A percentile compares a stretch with the other conserved stretches of the same genome.
These are phyloP conservation scores for Orthosia gracilis DNA, from an alignment of 2,888 invertebrate genomes.

Conservation along the genomic window DNA sequence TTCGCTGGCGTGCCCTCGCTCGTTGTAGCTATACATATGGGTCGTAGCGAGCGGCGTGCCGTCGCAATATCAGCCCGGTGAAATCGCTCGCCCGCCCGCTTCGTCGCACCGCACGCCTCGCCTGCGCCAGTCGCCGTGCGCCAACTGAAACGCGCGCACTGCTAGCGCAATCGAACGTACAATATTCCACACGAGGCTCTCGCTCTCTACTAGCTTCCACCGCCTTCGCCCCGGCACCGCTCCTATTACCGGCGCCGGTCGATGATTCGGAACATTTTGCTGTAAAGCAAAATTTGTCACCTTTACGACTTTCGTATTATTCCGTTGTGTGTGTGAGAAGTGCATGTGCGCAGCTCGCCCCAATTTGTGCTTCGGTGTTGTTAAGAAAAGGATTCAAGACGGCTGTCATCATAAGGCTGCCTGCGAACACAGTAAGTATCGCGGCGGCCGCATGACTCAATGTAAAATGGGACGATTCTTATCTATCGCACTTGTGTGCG, in stretches of 20 bases:
- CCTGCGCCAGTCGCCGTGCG: constrained; percentile 91
- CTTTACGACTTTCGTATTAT: constrained; percentile 68
- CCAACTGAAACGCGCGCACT: constrained; percentile 91
- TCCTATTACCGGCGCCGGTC: constrained; percentile 77
- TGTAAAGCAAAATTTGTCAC: constrained; percentile 71
- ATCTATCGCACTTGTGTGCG: constrained; percentile 83
- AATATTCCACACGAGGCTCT: constrained; percentile 83
- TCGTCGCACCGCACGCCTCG: constrained; percentile 88
- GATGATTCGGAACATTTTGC: constrained; percentile 74
- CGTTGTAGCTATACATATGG: constrained; percentile 87
- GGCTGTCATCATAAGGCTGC: constrained; percentile 91
- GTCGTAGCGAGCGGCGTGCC: constrained; percentile 87
- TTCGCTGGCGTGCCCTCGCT: constrained; percentile 85
- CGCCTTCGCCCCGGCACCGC: constrained; percentile 74
- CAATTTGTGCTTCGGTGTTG: constrained; percentile 82
- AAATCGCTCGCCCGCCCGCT: constrained; percentile 90
- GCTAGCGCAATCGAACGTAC: constrained; percentile 88
- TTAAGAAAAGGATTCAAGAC: constrained; percentile 87
- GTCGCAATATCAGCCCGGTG: constrained; percentile 91
- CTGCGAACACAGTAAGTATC: constrained; percentile 90
- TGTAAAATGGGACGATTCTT: constrained; percentile 91
- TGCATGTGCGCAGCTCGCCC: constrained; percentile 84
- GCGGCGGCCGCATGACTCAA: constrained; percentile 87
- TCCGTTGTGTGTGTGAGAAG: constrained; percentile 76
- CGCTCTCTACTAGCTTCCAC: constrained; percentile 79